phyloP scores from a whole-genome alignment of 1,140 invertebrate species.

The Bursaphelenchus mucronatus region DNA sequence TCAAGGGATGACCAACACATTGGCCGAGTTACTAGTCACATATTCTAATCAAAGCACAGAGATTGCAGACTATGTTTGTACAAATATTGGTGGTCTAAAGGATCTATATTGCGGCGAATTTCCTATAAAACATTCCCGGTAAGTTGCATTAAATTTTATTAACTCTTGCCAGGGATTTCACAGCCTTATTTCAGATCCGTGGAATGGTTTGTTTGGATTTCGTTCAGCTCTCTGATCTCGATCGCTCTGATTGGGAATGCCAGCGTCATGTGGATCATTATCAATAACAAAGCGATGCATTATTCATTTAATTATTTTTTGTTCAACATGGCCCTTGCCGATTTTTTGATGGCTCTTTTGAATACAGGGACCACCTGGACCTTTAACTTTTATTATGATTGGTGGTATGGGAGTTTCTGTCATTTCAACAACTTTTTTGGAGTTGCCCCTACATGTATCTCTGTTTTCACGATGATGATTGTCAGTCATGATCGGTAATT shows the following conservation, averaged over 20 bases:
- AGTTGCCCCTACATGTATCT: constrained; percentile 25
- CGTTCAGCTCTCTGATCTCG: constrained; percentile 18
- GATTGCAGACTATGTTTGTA: too few relatives aligned
- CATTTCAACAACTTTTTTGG: constrained; percentile 32
- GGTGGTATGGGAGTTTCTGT: constrained; percentile 29
- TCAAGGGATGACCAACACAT: too few relatives aligned
- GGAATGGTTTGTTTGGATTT: constrained; percentile 21
- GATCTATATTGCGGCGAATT: constrained; percentile 23
- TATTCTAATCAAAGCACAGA: too few relatives aligned
- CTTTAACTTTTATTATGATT: constrained; percentile 37
- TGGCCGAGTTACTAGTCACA: too few relatives aligned
- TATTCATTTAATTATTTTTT: constrained; percentile 26
- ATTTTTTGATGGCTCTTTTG: constrained; percentile 27
- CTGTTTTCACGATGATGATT: constrained; percentile 32
- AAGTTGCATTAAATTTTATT: background rate
- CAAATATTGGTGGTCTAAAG: background rate
- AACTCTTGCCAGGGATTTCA: background rate
- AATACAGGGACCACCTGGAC: constrained; percentile 27
- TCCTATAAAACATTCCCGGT: constrained; percentile 20
- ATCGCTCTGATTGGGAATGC: constrained; percentile 21
- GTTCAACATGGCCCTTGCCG: constrained; percentile 32
- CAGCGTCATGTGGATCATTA: constrained; percentile 22
- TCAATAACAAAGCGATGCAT: constrained; percentile 24
- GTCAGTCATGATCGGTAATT: constrained; percentile 31
- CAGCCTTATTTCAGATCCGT: constrained; percentile 2